Conservation (phyloP, 2,888 invertebrate species). For the Congeria kusceri region DNA sequence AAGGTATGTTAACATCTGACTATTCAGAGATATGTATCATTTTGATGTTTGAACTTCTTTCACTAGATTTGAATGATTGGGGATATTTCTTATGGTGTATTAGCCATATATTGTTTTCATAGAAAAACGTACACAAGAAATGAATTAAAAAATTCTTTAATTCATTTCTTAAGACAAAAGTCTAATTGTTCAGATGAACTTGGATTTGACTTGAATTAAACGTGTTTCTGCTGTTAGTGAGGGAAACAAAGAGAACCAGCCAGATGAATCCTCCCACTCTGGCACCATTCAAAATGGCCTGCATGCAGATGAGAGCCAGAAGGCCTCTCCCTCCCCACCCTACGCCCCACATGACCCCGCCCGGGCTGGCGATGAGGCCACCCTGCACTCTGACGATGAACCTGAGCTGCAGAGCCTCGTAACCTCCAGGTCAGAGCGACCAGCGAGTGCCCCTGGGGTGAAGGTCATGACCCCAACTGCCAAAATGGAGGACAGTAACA, state of each 20-base stretch:
- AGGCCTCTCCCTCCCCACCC: background rate
- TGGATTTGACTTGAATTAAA: too few species aligned
- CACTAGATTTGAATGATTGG: too few species aligned
- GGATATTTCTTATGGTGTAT: too few species aligned
- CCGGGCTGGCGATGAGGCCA: conserved; percentile 25
- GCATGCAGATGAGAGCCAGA: background rate
- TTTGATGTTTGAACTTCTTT: too few species aligned
- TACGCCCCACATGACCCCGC: background rate
- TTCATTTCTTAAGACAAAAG: too few species aligned
- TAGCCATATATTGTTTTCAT: too few species aligned
- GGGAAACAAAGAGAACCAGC: conserved; percentile 22
- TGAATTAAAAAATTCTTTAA: too few species aligned
- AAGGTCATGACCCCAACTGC: background rate
- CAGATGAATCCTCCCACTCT: conserved; percentile 3
- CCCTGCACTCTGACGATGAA: conserved; percentile 56
- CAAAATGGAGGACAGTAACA: background rate
- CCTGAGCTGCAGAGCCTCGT: conserved; percentile 56
- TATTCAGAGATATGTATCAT: too few species aligned
- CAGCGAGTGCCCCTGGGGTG: conserved; percentile 17
- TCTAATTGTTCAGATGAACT: too few species aligned
- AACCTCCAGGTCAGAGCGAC: conserved; percentile 20
- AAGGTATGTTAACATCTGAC: too few species aligned
- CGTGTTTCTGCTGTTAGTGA: background rate
- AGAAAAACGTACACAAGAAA: too few species aligned
- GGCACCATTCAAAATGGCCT: background rate